These are phyloP conservation scores for Nanger granti DNA, from an alignment of 2,113 vertebrate species.

Conservation along the genomic window DNA sequence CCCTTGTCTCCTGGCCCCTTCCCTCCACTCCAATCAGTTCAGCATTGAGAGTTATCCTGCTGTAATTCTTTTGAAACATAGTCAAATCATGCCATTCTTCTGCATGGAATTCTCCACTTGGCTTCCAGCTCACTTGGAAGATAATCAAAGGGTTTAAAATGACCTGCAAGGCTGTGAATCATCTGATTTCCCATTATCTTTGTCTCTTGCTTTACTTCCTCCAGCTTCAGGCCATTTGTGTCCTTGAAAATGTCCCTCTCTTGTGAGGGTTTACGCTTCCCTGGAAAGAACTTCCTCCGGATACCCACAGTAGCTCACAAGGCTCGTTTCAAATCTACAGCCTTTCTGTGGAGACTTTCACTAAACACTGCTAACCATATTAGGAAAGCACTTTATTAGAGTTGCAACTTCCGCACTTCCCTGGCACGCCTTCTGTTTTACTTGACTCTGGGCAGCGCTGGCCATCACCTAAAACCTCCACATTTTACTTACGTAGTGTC, in stretches of 20 bases:
- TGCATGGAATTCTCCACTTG: neutral
- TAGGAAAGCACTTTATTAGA: neutral
- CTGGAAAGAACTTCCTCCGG: neutral
- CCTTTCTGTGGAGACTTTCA: neutral
- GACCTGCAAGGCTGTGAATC: neutral
- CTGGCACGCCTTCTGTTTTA: neutral
- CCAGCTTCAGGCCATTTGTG: neutral
- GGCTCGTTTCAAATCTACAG: neutral
- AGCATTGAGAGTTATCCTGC: neutral
- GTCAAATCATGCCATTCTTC: neutral
- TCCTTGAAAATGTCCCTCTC: neutral
- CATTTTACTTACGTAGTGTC: neutral
- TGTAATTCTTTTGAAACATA: neutral
- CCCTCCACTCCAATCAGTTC: neutral
- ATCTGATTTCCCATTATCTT: neutral
- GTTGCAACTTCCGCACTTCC: neutral
- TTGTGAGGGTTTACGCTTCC: neutral
- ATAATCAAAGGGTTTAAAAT: neutral
- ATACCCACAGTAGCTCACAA: neutral
- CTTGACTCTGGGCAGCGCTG: neutral
- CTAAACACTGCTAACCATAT: neutral
- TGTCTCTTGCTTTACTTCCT: neutral
- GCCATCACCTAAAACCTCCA: neutral
- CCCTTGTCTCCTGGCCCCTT: accelerated
- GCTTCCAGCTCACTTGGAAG: neutral